Evolutionary conservation across 2,113 vertebrate species (phyloP).

Genomic region (Pitta sordida): DNA sequence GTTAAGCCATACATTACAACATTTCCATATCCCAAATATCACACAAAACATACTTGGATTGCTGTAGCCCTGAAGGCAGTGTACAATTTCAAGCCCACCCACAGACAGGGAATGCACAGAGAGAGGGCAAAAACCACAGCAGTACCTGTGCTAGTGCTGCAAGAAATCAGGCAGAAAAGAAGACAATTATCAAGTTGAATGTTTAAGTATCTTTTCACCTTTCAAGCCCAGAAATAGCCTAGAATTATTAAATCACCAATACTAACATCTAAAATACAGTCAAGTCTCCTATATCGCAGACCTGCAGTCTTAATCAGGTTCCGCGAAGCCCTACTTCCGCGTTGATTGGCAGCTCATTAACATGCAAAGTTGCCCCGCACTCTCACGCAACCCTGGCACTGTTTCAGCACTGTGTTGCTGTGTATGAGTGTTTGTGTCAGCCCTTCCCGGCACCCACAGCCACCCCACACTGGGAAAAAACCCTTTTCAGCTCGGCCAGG

Average conservation of each 20-base stretch:
- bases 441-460: too few species aligned
- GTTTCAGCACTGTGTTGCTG: too few species aligned
- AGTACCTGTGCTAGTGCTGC: rapidly evolving
- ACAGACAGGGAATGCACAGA: neutral
- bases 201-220: neutral
- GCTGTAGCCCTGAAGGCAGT: too few species aligned
- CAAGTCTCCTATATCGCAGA: too few species aligned
- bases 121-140: neutral
- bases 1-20: neutral
- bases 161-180: neutral
- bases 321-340: too few species aligned
- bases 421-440: too few species aligned
- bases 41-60: neutral
- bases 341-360: too few species aligned
- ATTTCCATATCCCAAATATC: neutral
- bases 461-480: too few species aligned
- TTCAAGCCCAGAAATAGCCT: neutral
- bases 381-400: too few species aligned
- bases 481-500: too few species aligned
- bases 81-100: neutral
- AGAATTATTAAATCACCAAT: neutral
- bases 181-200: neutral
- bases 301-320: too few species aligned
- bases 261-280: neutral
- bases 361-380: too few species aligned